phyloP scores from a whole-genome alignment of 2,113 vertebrate genomes.

The Coturnix japonica region DNA sequence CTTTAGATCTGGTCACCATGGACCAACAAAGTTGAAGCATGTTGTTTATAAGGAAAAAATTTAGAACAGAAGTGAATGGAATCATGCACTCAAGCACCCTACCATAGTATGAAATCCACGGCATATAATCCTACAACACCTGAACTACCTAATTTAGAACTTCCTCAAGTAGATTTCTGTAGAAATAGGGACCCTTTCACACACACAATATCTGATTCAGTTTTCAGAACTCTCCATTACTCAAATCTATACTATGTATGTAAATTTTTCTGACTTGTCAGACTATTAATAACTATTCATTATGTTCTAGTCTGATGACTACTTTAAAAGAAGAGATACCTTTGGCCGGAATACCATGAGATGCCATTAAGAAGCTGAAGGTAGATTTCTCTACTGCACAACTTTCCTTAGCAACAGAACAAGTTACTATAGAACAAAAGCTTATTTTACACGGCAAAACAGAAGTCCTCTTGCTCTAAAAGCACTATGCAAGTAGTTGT shows the following conservation, averaged over 20 bases:
- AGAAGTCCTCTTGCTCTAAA: not conserved
- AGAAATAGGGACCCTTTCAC: not conserved
- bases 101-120: no score
- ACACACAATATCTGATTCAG: not conserved
- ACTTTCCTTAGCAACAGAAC: not conserved
- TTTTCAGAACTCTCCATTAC: not conserved
- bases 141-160: not conserved
- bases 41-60: not conserved
- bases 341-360: not conserved
- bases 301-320: not conserved
- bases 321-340: not conserved
- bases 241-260: not conserved
- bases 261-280: not conserved
- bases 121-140: not conserved
- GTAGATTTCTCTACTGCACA: not conserved
- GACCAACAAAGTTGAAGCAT: not conserved
- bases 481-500: not conserved
- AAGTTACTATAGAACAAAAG: not conserved
- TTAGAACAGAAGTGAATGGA: fast-evolving
- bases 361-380: not conserved
- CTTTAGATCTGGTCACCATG: not conserved
- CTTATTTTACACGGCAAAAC: not conserved
- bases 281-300: not conserved
- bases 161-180: fast-evolving
- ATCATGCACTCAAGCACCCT: not conserved